Evolutionary conservation across 2,797 vertebrate species (phyloP).

Genomic region (Alca torda): DNA sequence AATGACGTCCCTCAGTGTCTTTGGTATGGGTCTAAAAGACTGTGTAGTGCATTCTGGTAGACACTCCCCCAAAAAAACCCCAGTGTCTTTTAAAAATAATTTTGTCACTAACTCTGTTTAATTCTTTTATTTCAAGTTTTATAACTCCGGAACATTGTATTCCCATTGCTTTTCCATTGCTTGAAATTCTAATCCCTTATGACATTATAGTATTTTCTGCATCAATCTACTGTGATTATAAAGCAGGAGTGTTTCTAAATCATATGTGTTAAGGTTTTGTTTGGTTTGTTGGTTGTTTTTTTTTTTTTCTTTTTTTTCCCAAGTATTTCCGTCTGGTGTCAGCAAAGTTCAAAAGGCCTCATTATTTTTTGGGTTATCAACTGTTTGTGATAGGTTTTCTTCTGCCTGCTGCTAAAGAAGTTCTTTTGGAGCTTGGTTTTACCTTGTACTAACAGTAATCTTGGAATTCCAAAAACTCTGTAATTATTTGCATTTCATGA

Average conservation of each 20-base stretch:
- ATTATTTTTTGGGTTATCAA: not conserved
- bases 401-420: not conserved
- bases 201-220: not conserved
- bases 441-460: slow-evolving; percentile 47
- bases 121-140: not conserved
- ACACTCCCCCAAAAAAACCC: not conserved
- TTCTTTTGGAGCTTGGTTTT: slow-evolving; percentile 21
- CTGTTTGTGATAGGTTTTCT: not conserved
- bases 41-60: not conserved
- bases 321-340: not conserved
- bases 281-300: not conserved
- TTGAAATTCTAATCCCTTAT: not conserved
- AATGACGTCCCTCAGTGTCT: not conserved
- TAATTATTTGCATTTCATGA: slow-evolving; percentile 41
- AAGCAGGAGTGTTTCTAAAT: not conserved
- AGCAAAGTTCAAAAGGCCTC: not conserved
- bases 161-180: not conserved
- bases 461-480: slow-evolving; percentile 60
- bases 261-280: not conserved
- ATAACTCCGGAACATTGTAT: not conserved
- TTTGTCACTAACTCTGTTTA: not conserved
- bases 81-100: not conserved
- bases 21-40: not conserved
- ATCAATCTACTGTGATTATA: not conserved
- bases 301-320: not conserved